Percentiles rank a stretch among this genome's conserved stretches.
Conservation (phyloP, 2,797 vertebrate genomes). For the Alcedo quadribrachys region DNA sequence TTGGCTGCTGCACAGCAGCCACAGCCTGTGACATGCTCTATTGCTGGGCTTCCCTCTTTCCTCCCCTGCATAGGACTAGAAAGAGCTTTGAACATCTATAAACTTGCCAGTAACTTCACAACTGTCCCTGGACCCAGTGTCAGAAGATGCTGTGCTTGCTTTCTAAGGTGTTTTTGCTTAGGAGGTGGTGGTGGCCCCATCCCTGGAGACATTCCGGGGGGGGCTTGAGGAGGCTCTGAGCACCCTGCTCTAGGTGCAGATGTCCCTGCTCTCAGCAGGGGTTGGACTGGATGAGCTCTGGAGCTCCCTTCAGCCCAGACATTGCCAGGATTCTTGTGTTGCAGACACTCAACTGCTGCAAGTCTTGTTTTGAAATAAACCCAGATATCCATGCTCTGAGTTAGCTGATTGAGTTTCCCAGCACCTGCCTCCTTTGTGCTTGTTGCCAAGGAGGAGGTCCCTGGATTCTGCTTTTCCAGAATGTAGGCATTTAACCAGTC, state of each 20-base stretch:
- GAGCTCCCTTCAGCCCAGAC: no score
- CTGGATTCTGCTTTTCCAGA: neutral
- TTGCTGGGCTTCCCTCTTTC: neutral
- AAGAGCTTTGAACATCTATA: neutral
- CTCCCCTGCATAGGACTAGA: neutral
- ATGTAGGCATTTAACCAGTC: neutral
- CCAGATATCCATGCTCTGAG: neutral
- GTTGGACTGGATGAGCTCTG: no score
- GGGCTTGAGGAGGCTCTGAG: no score
- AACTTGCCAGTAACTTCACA: neutral
- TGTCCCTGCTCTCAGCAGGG: no score
- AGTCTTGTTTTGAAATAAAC: neutral
- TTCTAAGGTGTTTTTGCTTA: neutral
- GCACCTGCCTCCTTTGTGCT: neutral
- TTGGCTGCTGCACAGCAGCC: neutral
- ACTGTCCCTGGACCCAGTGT: neutral
- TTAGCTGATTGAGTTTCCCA: neutral
- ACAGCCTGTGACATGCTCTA: fast-evolving
- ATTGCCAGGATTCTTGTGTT: neutral
- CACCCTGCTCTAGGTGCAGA: no score
- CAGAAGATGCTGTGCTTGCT: neutral
- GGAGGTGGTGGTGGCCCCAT: no score
- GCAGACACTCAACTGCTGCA: neutral
- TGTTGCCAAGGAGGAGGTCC: neutral
- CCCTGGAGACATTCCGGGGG: no score